Evolutionary conservation across 1,140 invertebrate species (phyloP).

Genomic region (Zaprionus nigranus): DNA sequence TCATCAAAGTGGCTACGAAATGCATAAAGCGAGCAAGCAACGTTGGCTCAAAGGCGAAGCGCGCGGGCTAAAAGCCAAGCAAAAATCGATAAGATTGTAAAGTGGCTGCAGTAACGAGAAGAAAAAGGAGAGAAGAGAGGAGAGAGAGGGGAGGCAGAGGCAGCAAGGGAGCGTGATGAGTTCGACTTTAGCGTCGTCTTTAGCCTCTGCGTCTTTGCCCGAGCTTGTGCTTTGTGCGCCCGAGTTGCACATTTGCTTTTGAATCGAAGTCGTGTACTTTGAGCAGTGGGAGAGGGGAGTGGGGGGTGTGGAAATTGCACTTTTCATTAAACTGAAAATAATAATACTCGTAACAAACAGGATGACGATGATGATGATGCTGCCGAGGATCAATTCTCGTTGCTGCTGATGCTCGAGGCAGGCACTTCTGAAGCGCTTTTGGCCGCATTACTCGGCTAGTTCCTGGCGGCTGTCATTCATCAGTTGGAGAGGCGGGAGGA

Average conservation of each 20-base stretch:
- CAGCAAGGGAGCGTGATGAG: slow-evolving; percentile 34
- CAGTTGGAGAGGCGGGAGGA: slow-evolving; percentile 37
- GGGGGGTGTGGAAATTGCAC: slow-evolving; percentile 57
- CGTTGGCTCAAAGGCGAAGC: slow-evolving; percentile 15
- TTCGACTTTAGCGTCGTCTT: slow-evolving; percentile 47
- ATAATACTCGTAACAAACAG: slow-evolving; percentile 50
- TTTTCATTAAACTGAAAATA: slow-evolving; percentile 76
- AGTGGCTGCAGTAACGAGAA: slow-evolving; percentile 56
- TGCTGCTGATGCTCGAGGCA: slow-evolving; percentile 25
- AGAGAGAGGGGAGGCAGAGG: slow-evolving; percentile 3
- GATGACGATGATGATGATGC: slow-evolving; percentile 31
- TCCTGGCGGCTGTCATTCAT: slow-evolving; percentile 58
- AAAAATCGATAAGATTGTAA: slow-evolving; percentile 75
- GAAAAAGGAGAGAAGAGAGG: not conserved
- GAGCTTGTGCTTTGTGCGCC: slow-evolving; percentile 50
- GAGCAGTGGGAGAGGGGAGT: not conserved
- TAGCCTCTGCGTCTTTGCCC: slow-evolving; percentile 19
- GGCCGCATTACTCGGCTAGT: slow-evolving; percentile 41
- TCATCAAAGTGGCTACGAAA: slow-evolving; percentile 79
- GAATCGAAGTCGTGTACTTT: slow-evolving; percentile 52
- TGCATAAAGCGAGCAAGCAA: slow-evolving; percentile 70
- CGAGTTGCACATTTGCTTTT: slow-evolving; percentile 69
- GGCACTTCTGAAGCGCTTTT: slow-evolving; percentile 46
- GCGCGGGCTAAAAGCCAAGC: slow-evolving; percentile 64
- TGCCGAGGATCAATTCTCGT: slow-evolving; percentile 3